Base-by-base conservation (phyloP, 2,888 invertebrate genomes). In the Yponomeuta evonymella region DNA sequence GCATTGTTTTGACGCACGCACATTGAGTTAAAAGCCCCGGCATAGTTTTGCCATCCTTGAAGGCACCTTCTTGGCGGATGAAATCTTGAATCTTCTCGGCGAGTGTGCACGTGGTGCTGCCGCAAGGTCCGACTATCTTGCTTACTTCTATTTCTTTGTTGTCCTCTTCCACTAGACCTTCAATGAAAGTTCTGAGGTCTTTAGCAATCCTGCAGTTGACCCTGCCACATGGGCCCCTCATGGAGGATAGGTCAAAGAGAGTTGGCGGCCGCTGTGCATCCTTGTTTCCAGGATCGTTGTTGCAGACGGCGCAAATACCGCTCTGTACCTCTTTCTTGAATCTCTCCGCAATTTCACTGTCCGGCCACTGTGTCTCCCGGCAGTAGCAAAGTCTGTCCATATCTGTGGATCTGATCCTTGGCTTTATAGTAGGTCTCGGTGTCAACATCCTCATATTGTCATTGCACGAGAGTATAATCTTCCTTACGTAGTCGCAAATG, bases 381-480 rank as follows among this genome's bases (percentile, higher is more conserved):
- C 92, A 92, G 71, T 89, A 89, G 74, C 91, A 91, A 63, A 87
- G 79, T 74, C 83, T 86, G 71, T 91, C 90, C 30, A 91, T 87
- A 75, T 92, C 91, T 2, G 90, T 90, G 2, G 91, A 90, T 80
- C 87, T 89, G 1, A 88, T 74, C 81, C 87, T 83, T 1, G 90
- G 90, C 71, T 72, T 80, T 73, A 91, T 87, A 3, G 86, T 82
- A 12, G 89, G 84, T 12, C 85, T 84, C 69, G 91, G 91, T 43
- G 90, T 91, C 72, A 92, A 76, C 90, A 89, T 90, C 74, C 91
- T 84, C 89, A 92, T 87, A 74, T 90, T 89, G 75, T 92, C 91
- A 76, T 92, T 90, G 76, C 91, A 90, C 5, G 91, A 90, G 15
- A 86, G 81, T 67, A 92, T 87, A 11, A 89, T 87, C 74, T 89